Base-by-base conservation (phyloP, 2,888 invertebrate species). In the Drosophila tripunctata region DNA sequence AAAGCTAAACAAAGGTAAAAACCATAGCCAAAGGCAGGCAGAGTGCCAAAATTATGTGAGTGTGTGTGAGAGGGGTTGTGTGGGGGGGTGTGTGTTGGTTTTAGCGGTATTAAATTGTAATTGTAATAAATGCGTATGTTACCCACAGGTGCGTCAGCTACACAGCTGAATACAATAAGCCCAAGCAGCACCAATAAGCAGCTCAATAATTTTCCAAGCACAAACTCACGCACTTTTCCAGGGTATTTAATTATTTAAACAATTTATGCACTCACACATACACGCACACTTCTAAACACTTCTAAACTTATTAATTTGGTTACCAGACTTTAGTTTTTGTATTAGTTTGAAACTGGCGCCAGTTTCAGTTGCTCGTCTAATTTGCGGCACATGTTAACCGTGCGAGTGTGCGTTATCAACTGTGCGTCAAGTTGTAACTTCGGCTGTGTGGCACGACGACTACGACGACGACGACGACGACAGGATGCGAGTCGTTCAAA, bases 401-500 rank as follows among this genome's bases (percentile, higher is more conserved):
- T 30, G 19, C 72, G 79, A 77, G 55, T 45, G 65, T 67, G 52
- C 77, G 81, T 81, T 87, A 88, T 87, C 81, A 87, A 87, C 87
- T 87, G 78, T 82, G 61, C 51, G 44, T 31, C 57, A 45, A 51
- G 27, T 17, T 36, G 52, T 27, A 43, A 50, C 65, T 69, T 84
- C 55, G 77, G 50, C 22, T 56, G n/a, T 61, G 24, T 17, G 51
- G 30, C 54, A 45, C 45, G 54, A 55, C 41, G 40, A 64, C 8
- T n/a, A n/a, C n/a, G 48, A 35, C 33, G 50, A 63, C 4, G 27
- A 48, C 31, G 51, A 19, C 41, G 50, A 51, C 52, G 58, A 54
- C 57, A 35, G 60, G 45, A 67, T 48, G 27, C 35, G 54, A 43
- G 35, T n/a, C 52, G 52, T 24, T 24, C 35, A 14, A 35, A 56